A percentile compares a stretch with the other conserved stretches of the same genome.
These are phyloP conservation scores for Onychorhynchus coronatus DNA, from an alignment of 2,113 vertebrate genomes.

Conservation along the genomic window DNA sequence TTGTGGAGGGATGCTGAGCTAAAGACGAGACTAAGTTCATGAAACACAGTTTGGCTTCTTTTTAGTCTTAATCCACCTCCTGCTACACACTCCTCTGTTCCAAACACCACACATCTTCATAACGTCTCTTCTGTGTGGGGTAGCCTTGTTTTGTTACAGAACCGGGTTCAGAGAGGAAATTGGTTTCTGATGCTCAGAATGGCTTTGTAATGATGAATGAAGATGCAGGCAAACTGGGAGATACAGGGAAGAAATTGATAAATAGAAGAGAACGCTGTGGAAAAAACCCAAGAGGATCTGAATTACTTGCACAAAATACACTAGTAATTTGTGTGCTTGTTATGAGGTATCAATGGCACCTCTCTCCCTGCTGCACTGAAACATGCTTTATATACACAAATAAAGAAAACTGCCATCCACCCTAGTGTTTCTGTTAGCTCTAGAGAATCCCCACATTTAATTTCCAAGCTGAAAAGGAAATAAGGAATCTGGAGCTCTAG, in stretches of 20 bases:
- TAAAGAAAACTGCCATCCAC: neutral
- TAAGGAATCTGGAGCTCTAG: neutral
- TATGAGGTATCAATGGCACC: neutral
- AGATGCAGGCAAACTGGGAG: neutral
- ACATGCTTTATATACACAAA: neutral
- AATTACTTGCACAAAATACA: slow-evolving; percentile 35
- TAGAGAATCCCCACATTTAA: neutral
- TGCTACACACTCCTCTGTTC: neutral
- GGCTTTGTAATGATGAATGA: slow-evolving; percentile 48
- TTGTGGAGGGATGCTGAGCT: neutral
- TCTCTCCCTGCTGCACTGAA: neutral
- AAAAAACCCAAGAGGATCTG: slow-evolving; percentile 12
- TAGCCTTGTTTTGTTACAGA: slow-evolving; percentile 19
- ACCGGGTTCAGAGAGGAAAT: slow-evolving; percentile 31
- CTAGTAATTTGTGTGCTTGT: slow-evolving; percentile 16
- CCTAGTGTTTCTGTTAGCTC: neutral
- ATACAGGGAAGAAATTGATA: slow-evolving; percentile 17
- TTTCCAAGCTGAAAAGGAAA: slow-evolving; percentile 31
- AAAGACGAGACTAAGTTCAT: neutral
- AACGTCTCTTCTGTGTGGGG: neutral
- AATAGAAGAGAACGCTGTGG: neutral
- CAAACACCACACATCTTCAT: neutral
- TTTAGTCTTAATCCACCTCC: neutral
- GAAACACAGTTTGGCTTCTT: neutral
- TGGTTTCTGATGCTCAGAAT: slow-evolving; percentile 50